These are phyloP conservation scores for Eulemur rufifrons DNA, from an alignment of 2,113 vertebrate genomes.

Conservation along the genomic window DNA sequence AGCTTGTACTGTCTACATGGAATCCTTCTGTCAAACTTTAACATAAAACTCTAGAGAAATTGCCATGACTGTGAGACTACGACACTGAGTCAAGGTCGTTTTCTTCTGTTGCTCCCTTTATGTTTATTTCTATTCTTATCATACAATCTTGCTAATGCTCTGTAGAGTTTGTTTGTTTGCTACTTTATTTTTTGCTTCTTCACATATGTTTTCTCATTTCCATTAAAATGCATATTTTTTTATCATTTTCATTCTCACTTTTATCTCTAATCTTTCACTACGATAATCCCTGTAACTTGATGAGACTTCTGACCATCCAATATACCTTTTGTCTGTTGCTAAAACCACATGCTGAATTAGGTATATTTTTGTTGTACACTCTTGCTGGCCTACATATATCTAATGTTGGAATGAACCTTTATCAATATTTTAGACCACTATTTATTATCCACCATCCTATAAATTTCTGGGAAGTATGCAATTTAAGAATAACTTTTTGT, in stretches of 20 bases:
- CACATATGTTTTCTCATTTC: background rate
- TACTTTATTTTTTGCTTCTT: background rate
- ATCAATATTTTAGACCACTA: background rate
- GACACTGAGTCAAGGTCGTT: background rate
- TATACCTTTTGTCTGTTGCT: background rate
- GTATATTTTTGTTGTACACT: background rate
- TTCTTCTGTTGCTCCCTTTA: background rate
- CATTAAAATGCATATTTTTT: background rate
- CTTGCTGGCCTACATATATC: background rate
- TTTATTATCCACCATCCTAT: background rate
- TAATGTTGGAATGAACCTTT: background rate
- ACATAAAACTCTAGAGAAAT: background rate
- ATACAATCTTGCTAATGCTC: background rate
- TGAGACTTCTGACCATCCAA: background rate
- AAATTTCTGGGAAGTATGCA: background rate
- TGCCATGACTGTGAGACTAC: background rate
- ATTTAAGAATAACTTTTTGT: background rate
- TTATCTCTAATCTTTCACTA: background rate
- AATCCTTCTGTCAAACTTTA: constrained; percentile 17
- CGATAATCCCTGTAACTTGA: background rate
- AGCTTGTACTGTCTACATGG: constrained; percentile 32
- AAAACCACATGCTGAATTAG: background rate
- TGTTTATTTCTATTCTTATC: background rate
- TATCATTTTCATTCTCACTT: background rate
- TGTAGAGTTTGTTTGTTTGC: background rate